These are phyloP conservation scores for Gallinago jamesoni DNA, from an alignment of 2,113 vertebrate species.

Conservation along the genomic window DNA sequence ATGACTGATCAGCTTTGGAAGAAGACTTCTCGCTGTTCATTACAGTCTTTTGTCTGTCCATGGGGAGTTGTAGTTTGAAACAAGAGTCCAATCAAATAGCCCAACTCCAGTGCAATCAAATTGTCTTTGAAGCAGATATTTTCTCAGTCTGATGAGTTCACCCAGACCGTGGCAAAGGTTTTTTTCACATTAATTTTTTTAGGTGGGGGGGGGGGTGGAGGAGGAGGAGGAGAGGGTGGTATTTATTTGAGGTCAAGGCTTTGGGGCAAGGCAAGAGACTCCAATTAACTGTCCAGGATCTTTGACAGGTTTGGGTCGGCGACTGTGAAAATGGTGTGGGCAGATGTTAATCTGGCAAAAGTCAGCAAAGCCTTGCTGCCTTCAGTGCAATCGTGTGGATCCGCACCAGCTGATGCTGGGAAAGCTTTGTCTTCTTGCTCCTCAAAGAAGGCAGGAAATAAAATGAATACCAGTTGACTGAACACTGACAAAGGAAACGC, in stretches of 20 bases:
- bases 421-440: neutral
- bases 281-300: neutral
- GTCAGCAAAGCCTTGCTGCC: neutral
- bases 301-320: neutral
- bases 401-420: neutral
- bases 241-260: neutral
- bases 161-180: neutral
- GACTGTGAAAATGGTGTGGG: neutral
- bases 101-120: neutral
- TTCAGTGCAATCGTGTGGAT: accelerated
- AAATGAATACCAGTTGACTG: neutral
- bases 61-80: slow-evolving; percentile 25
- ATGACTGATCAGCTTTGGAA: slow-evolving; percentile 17
- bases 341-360: neutral
- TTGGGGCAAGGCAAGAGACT: neutral
- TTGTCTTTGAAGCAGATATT: neutral
- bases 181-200: neutral
- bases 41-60: slow-evolving; percentile 43
- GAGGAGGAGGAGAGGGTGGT: neutral
- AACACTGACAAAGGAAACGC: neutral
- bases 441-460: neutral
- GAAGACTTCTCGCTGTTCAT: slow-evolving; percentile 34
- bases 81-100: slow-evolving; percentile 49
- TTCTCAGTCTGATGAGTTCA: neutral
- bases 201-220: neutral